These are phyloP conservation scores for Podiceps cristatus DNA, from an alignment of 2,113 vertebrate species.

Conservation along the genomic window DNA sequence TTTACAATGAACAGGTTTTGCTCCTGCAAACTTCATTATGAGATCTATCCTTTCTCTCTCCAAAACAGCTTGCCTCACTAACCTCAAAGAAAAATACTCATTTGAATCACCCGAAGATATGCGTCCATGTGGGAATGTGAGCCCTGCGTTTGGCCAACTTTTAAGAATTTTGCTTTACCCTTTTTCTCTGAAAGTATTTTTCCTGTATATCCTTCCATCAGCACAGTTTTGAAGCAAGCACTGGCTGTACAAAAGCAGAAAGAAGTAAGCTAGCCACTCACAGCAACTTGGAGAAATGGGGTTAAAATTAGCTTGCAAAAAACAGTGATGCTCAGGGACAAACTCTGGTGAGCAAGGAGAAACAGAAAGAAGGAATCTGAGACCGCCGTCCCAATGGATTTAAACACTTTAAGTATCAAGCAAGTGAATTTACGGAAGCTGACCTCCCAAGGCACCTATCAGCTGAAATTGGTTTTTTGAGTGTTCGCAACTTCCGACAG, in stretches of 20 bases:
- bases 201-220: background rate
- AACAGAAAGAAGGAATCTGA: background rate
- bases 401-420: background rate
- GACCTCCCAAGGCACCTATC: background rate
- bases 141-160: background rate
- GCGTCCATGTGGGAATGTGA: background rate
- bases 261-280: background rate
- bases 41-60: background rate
- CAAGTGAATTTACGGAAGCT: background rate
- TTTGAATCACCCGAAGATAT: background rate
- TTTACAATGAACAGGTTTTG: background rate
- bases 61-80: background rate
- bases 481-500: rapidly evolving
- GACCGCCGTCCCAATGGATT: background rate
- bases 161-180: background rate
- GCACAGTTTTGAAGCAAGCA: background rate
- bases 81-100: background rate
- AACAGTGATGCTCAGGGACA: background rate
- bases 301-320: background rate
- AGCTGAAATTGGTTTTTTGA: background rate
- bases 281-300: background rate
- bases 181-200: background rate
- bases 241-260: background rate
- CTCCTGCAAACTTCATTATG: background rate
- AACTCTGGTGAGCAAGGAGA: background rate